Percentiles rank a stretch among this genome's conserved stretches.
These are phyloP conservation scores for Chiloscyllium punctatum DNA, from an alignment of 2,797 vertebrate species.

Conservation along the genomic window DNA sequence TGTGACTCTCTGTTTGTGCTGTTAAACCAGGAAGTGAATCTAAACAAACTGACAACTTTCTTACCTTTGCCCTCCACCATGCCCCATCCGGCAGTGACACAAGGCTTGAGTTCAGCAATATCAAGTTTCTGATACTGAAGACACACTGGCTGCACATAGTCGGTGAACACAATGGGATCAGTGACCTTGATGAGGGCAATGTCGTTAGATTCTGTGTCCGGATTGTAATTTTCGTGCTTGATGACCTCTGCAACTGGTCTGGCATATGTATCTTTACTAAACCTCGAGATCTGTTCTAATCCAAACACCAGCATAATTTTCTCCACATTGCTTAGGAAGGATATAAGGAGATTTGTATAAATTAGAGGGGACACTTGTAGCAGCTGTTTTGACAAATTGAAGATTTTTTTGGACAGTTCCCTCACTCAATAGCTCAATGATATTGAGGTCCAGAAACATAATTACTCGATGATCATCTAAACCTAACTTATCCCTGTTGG, in stretches of 20 bases:
- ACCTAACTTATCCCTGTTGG: not conserved
- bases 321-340: slow-evolving; percentile 19
- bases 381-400: not conserved
- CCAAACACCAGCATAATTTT: slow-evolving; percentile 36
- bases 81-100: slow-evolving; percentile 31
- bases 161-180: slow-evolving; percentile 14
- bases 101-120: slow-evolving; percentile 33
- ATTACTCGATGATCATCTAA: not conserved
- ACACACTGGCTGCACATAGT: slow-evolving; percentile 22
- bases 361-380: not conserved
- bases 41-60: not conserved
- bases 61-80: slow-evolving; percentile 26
- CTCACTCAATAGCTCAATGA: not conserved
- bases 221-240: slow-evolving; percentile 36
- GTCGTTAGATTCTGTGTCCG: slow-evolving; percentile 30
- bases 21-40: not conserved
- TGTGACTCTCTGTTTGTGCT: not conserved
- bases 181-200: slow-evolving; percentile 35
- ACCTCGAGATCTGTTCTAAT: slow-evolving; percentile 30
- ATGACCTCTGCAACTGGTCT: slow-evolving; percentile 27
- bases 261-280: slow-evolving; percentile 6
- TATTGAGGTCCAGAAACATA: not conserved
- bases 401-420: not conserved
- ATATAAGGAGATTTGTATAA: not conserved
- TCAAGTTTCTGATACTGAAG: slow-evolving; percentile 32